Percentiles rank a stretch among this genome's conserved stretches.
Evolutionary conservation across 2,113 vertebrate species (phyloP).

Genomic region (Arothron firmamentum): DNA sequence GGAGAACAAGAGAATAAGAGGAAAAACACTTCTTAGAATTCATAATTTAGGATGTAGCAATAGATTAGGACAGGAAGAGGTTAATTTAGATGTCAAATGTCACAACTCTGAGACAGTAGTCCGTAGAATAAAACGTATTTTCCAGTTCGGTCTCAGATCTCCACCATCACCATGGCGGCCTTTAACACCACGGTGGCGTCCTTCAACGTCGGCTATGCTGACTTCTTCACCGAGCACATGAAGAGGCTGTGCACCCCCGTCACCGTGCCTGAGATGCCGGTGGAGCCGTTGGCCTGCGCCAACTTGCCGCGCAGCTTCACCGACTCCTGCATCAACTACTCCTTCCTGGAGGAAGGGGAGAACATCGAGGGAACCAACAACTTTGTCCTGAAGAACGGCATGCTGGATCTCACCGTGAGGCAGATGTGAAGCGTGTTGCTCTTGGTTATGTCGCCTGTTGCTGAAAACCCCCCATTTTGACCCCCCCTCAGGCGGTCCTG

Average conservation of each 20-base stretch:
- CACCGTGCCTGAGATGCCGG: slow-evolving; percentile 84
- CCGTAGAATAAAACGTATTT: neutral
- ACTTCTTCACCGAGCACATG: slow-evolving; percentile 99
- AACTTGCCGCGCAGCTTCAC: slow-evolving; percentile 97
- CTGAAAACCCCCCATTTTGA: neutral
- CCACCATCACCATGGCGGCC: slow-evolving; percentile 97
- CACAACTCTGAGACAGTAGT: neutral
- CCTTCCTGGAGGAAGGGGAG: slow-evolving; percentile 91
- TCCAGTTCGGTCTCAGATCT: slow-evolving; percentile 95
- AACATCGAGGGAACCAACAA: slow-evolving; percentile 95
- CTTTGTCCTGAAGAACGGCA: slow-evolving; percentile 97
- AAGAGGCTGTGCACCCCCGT: slow-evolving; percentile 94
- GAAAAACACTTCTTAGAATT: too few species aligned
- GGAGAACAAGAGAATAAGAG: too few species aligned
- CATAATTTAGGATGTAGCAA: too few species aligned
- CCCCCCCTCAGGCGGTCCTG: slow-evolving; percentile 81
- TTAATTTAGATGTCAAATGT: neutral
- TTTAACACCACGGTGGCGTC: slow-evolving; percentile 98
- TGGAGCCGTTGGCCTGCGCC: slow-evolving; percentile 89
- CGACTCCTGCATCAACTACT: slow-evolving; percentile 99
- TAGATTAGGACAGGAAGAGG: neutral
- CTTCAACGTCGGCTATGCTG: slow-evolving; percentile 95
- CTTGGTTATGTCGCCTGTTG: too few species aligned
- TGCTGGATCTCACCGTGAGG: slow-evolving; percentile 95
- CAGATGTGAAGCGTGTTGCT: too few species aligned